Conservation (phyloP, 2,113 vertebrate species). For the Chionomys nivalis region DNA sequence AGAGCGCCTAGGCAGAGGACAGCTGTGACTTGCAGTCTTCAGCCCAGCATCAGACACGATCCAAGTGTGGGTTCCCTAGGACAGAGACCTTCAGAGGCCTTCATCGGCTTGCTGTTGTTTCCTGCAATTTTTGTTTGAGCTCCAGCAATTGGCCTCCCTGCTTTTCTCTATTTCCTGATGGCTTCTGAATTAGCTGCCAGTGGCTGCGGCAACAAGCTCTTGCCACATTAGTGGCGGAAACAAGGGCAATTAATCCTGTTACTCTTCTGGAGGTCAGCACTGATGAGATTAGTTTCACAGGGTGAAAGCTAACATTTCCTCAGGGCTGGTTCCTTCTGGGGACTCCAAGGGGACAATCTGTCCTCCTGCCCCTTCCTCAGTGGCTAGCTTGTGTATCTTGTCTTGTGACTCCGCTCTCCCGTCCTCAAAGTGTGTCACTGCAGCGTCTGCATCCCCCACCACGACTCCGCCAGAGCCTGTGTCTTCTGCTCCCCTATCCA, state of each 20-base stretch:
- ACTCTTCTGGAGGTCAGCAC: neutral
- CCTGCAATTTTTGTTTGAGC: neutral
- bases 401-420: neutral
- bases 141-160: neutral
- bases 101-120: neutral
- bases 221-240: neutral
- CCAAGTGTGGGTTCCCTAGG: neutral
- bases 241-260: neutral
- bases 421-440: neutral
- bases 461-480: neutral
- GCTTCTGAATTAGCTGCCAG: neutral
- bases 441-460: neutral
- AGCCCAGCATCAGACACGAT: neutral
- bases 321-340: neutral
- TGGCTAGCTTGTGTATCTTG: neutral
- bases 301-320: neutral
- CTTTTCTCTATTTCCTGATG: neutral
- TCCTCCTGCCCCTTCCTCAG: neutral
- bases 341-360: neutral
- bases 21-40: neutral
- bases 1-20: neutral
- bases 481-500: neutral
- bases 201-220: neutral
- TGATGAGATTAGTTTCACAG: neutral
- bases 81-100: neutral